Evolutionary conservation across 1,140 invertebrate species (phyloP), one percentile per base, ranked within the genome.

Genomic region (Doryteuthis pealeii): DNA sequence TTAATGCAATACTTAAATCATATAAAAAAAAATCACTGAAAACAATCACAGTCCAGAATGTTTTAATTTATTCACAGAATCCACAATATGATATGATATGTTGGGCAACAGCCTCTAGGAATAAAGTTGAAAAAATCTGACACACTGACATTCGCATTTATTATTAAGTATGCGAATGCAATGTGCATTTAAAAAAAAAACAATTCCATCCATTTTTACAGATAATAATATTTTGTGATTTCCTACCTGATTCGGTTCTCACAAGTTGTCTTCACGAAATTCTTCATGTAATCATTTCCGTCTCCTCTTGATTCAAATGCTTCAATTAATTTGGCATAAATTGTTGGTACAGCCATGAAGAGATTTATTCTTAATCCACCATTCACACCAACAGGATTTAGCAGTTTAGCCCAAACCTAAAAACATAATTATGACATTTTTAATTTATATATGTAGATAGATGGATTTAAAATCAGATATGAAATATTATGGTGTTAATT

Each of bases 281-380:
- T 78, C 66, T 58, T 70, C 31, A 67, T 71, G 30, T 68, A 71
- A 31, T 33, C 74, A 30, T 67, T 74, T 49, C n/a, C 71, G 15
- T 18, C 22, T 15, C 58, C 45, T n/a, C 70, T 22, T 15, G 62
- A n/a, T 15, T 86, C 91, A 87, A 93, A 94, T 80, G 95, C 92
- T 77, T 94, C 90, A 8, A 94, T 92, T 15, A 97, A 88, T 74
- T 93, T 93, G 72, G 91, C 91, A 86, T 96, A 97, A 80, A 96
- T 95, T 1, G 95, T 96, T 1, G 96, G 95, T 26, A 96, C 95
- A 62, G 93, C 95, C 92, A 96, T 94, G 78, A 94, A 94, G 30
- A 96, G 89, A 65, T 92, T 94, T 18, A 95, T 90, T 22, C 91
- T 69, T 6, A 66, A 18, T 30, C 72, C 72, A n/a, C 73, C 70